A percentile compares a stretch with the other conserved stretches of the same genome.
phyloP scores from a whole-genome alignment of 2,888 invertebrate genomes.

The Eurois occulta region DNA sequence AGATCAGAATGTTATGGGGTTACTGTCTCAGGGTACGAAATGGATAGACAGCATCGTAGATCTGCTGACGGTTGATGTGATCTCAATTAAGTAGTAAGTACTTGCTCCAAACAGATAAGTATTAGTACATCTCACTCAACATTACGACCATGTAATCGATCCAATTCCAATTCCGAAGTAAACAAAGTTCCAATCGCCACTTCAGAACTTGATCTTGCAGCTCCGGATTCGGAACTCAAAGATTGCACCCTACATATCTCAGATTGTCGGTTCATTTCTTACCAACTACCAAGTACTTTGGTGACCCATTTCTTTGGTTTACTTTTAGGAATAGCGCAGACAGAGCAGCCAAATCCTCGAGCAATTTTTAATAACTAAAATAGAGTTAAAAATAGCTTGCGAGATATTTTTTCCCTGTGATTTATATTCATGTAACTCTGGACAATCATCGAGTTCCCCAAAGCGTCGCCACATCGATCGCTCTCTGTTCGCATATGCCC shows the following conservation, averaged over 20 bases:
- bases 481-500: not conserved
- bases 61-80: not conserved
- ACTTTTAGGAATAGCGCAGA: not conserved
- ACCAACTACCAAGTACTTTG: constrained; percentile 23
- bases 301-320: constrained; percentile 57
- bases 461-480: not conserved
- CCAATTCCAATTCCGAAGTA: constrained; percentile 23
- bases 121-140: not conserved
- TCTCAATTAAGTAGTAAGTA: not conserved
- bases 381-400: not conserved
- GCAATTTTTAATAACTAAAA: not conserved
- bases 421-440: not conserved
- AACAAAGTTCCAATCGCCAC: constrained; percentile 35
- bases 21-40: not conserved
- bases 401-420: not conserved
- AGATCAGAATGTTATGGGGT: not conserved
- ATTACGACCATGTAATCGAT: constrained; percentile 7
- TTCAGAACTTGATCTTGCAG: constrained; percentile 24
- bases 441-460: not conserved
- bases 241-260: constrained; percentile 27
- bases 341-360: not conserved
- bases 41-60: not conserved
- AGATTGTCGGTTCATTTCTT: constrained; percentile 41
- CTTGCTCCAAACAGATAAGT: constrained; percentile 7
- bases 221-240: constrained; percentile 25